Conservation (phyloP, 2,888 invertebrate species). For the Amphiduros pacificus region DNA sequence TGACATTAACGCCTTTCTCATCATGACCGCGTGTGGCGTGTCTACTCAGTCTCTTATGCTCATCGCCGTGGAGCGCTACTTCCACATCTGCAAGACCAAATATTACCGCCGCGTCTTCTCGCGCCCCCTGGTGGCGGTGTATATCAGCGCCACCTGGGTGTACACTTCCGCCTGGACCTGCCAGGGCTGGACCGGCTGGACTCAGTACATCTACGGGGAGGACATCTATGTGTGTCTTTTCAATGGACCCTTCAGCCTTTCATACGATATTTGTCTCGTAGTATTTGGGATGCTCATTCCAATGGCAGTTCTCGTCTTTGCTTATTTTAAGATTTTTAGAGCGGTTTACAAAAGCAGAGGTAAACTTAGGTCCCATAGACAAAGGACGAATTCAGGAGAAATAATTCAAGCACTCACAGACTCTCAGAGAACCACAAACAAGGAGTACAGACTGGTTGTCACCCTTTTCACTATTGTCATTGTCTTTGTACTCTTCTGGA, state of each 20-base stretch:
- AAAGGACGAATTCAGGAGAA: neutral
- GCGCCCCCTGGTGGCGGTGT: neutral
- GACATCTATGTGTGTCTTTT: constrained; percentile 21
- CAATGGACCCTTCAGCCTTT: constrained; percentile 13
- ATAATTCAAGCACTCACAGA: neutral
- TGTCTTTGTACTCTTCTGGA: neutral
- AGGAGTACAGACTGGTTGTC: neutral
- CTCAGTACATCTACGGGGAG: constrained; percentile 16
- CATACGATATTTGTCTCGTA: constrained; percentile 20
- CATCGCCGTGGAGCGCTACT: constrained; percentile 25
- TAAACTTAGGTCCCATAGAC: neutral
- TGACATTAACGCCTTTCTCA: constrained; percentile 24
- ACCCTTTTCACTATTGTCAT: neutral
- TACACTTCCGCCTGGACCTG: constrained; percentile 18
- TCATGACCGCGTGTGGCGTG: constrained; percentile 19
- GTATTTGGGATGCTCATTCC: constrained; percentile 25
- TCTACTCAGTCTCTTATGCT: constrained; percentile 24
- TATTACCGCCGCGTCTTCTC: constrained; percentile 7
- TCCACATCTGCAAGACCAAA: constrained; percentile 12
- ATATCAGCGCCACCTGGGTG: constrained; percentile 14
- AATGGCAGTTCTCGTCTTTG: constrained; percentile 16
- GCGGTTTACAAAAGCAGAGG: neutral
- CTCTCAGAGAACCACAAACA: neutral
- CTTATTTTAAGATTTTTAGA: constrained; percentile 21
- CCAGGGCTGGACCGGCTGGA: constrained; percentile 28